These are phyloP conservation scores for Ornithoptera priamus DNA, from an alignment of 2,888 invertebrate genomes.

Conservation along the genomic window DNA sequence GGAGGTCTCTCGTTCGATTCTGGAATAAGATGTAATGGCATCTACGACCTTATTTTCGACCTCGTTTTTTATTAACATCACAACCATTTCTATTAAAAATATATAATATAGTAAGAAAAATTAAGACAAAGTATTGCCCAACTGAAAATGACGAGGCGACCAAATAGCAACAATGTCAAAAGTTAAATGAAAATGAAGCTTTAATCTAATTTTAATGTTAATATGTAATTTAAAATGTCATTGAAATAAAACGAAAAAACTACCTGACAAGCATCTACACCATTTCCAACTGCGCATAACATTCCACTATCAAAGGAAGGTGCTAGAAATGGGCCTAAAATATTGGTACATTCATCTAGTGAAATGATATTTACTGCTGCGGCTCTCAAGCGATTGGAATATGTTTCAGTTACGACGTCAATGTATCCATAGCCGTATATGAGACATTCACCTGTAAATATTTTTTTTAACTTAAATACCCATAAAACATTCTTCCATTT, in stretches of 20 bases:
- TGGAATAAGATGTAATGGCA: no score
- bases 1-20: no score
- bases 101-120: no score
- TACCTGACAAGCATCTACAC: constrained; percentile 70
- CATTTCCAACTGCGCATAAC: constrained; percentile 68
- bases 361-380: constrained; percentile 59
- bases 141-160: no score
- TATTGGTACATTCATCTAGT: constrained; percentile 55
- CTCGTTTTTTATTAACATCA: no score
- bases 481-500: no score
- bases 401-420: constrained; percentile 39
- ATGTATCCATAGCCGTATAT: constrained; percentile 66
- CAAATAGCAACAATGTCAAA: no score
- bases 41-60: no score
- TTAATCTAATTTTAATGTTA: neutral
- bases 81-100: no score
- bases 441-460: constrained; percentile 59
- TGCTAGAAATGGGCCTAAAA: constrained; percentile 55
- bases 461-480: neutral
- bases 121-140: no score
- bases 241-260: neutral
- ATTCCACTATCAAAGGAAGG: constrained; percentile 59
- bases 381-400: constrained; percentile 50
- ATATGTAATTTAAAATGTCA: neutral
- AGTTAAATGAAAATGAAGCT: no score